Evolutionary conservation across 2,888 invertebrate genomes (phyloP).

Genomic region (Athrips mouffetella): DNA sequence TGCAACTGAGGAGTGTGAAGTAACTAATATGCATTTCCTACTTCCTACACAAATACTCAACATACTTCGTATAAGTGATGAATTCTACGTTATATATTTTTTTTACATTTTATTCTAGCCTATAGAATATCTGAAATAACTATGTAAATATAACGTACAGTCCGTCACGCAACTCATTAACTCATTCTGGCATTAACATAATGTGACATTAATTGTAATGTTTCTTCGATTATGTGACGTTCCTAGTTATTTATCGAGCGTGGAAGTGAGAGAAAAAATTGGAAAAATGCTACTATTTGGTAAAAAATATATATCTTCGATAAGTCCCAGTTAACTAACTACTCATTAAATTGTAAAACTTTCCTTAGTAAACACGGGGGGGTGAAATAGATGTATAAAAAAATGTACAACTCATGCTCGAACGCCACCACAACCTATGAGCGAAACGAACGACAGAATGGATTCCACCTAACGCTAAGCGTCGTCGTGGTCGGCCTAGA

Average conservation of each 20-base stretch:
- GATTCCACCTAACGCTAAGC: too few species aligned
- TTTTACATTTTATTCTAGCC: background rate
- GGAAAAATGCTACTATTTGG: background rate
- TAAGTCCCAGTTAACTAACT: too few species aligned
- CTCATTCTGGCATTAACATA: constrained; percentile 32
- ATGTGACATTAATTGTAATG: constrained; percentile 36
- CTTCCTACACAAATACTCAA: background rate
- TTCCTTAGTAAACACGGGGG: too few species aligned
- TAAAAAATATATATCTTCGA: too few species aligned
- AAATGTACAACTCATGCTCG: too few species aligned
- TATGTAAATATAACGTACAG: constrained; percentile 25
- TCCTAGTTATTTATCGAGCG: constrained; percentile 30
- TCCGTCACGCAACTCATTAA: constrained; percentile 23
- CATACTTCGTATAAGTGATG: background rate
- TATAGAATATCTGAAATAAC: constrained; percentile 10
- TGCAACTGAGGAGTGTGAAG: background rate
- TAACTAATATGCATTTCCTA: background rate
- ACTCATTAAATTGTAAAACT: too few species aligned
- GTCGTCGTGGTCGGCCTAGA: too few species aligned
- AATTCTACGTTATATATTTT: background rate
- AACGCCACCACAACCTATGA: too few species aligned
- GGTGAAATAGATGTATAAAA: too few species aligned
- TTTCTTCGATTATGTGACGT: constrained; percentile 26
- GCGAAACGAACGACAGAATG: too few species aligned
- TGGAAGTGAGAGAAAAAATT: constrained; percentile 24